Evolutionary conservation across 2,797 vertebrate species (phyloP).

Genomic region (Thunnus albacares): DNA sequence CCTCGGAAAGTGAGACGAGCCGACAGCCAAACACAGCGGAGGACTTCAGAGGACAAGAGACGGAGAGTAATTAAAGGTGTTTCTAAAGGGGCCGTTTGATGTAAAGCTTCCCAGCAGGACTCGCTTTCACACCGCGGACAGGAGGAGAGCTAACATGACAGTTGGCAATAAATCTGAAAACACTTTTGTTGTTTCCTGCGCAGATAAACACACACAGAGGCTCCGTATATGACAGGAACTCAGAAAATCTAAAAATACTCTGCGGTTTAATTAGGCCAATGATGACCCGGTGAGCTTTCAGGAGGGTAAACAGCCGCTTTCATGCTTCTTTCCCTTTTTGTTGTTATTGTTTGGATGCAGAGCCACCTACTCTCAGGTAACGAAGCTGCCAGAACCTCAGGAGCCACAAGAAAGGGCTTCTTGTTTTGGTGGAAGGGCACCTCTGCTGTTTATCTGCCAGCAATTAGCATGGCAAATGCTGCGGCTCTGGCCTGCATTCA

Average conservation of each 20-base stretch:
- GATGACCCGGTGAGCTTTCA: slow-evolving; percentile 73
- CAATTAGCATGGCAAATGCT: slow-evolving; percentile 66
- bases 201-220: slow-evolving; percentile 66
- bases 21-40: slow-evolving; percentile 49
- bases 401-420: slow-evolving; percentile 12
- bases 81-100: slow-evolving; percentile 75
- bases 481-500: slow-evolving; percentile 35
- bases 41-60: slow-evolving; percentile 56
- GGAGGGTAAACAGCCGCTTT: slow-evolving; percentile 71
- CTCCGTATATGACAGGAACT: slow-evolving; percentile 67
- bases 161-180: slow-evolving; percentile 80
- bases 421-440: slow-evolving; percentile 41
- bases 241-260: slow-evolving; percentile 76
- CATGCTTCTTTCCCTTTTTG: slow-evolving; percentile 64
- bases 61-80: slow-evolving; percentile 81
- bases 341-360: slow-evolving; percentile 63
- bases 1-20: slow-evolving; percentile 40
- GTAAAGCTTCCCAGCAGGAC: slow-evolving; percentile 77
- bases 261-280: slow-evolving; percentile 79
- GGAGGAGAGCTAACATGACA: slow-evolving; percentile 78
- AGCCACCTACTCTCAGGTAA: slow-evolving; percentile 61
- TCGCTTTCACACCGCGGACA: slow-evolving; percentile 63
- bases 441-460: slow-evolving; percentile 57
- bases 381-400: slow-evolving; percentile 36
- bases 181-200: slow-evolving; percentile 76